Conservation (phyloP, 2,797 vertebrate species). For the Oreortyx pictus region DNA sequence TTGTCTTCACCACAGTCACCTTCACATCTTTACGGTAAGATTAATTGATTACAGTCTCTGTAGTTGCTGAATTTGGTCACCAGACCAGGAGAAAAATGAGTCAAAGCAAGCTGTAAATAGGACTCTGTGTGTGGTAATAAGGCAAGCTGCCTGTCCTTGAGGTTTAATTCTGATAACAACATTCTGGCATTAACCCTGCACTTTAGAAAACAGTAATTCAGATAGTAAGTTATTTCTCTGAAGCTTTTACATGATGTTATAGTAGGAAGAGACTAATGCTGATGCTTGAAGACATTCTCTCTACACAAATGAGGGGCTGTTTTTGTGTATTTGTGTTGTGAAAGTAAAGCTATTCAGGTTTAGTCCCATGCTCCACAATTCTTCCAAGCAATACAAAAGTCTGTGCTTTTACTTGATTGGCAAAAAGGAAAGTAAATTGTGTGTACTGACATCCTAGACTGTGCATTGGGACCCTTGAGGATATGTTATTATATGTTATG, state of each 20-base stretch:
- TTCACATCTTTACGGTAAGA: neutral
- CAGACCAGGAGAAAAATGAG: neutral
- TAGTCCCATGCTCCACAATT: neutral
- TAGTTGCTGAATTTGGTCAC: neutral
- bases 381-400: neutral
- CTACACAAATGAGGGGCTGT: neutral
- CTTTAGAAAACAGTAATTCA: neutral
- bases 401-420: neutral
- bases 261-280: neutral
- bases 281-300: neutral
- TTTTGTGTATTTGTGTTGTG: neutral
- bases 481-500: neutral
- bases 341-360: neutral
- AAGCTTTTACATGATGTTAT: neutral
- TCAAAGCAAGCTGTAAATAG: neutral
- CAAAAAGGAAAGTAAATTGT: neutral
- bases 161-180: neutral
- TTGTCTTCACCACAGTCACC: neutral
- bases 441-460: neutral
- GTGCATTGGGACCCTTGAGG: accelerated
- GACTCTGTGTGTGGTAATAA: neutral
- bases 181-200: neutral
- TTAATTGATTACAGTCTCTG: neutral
- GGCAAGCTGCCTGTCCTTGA: neutral
- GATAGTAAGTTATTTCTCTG: neutral